Base-by-base conservation (phyloP, 2,113 vertebrate species). In the Clarias magur region DNA sequence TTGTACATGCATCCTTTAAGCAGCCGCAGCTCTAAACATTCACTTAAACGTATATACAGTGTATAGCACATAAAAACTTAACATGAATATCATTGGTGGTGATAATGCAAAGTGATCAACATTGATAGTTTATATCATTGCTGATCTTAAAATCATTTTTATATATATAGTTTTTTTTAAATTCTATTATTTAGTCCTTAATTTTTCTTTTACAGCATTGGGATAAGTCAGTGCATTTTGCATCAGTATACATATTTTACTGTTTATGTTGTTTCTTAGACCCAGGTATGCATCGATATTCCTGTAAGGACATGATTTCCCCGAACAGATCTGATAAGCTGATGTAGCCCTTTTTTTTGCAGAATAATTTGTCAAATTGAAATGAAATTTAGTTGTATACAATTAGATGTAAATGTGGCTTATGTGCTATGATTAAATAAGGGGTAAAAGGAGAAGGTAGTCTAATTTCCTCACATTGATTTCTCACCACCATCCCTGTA, bases 381-480 rank as follows among this genome's bases (percentile, higher is more conserved):
- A 38, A 62, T 38, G 23, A 62, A 62, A 42, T 81, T 81, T 38
- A 16, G 30, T 25, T 42, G 30, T 42, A 42, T 62, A 62, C 62
- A 83, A 67, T 83, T 9, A 27, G 3, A 67, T 67, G 81, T 53
- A 67, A 67, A 83, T 83, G 62, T 27, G 42, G 62, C 62, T 65
- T 54, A 53, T 67, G 42, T 67, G 38, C 38, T 5, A 1, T 83
- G 62, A 83, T 65, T 67, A 53, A 82, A 83, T 54, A 67, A 83
- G n/a, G 34, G 2, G 42, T n/a, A 53, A 67, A 67, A 3, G 2
- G 12, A 62, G 30, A 81, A 80, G 57, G 79, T 82, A 56, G 80
- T n/a, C 80, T 67, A 13, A 82, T 67, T 82, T 83, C 62, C 76
- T 81, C 2, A 8, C 23, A 80, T 86, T 72, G 53, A 86, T 81